phyloP scores from a whole-genome alignment of 2,797 vertebrate genomes.

The Cossypha polioptera region DNA sequence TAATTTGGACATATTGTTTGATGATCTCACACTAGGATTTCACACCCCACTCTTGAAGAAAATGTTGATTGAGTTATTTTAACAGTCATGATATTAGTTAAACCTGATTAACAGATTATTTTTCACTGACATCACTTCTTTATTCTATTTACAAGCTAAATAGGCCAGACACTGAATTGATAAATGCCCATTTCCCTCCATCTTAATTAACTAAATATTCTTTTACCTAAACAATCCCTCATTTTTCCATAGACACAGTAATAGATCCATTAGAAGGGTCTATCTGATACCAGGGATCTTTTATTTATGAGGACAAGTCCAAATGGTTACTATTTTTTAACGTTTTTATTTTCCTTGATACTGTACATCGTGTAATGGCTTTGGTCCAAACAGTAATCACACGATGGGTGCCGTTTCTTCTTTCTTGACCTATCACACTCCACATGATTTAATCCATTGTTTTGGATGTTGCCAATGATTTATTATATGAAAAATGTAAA shows the following conservation, averaged over 20 bases:
- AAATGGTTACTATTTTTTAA: conserved; percentile 46
- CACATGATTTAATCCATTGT: conserved; percentile 80
- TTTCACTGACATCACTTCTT: conserved; percentile 64
- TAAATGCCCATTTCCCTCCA: conserved; percentile 58
- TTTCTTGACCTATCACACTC: conserved; percentile 76
- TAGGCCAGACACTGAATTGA: conserved; percentile 62
- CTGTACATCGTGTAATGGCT: conserved; percentile 29
- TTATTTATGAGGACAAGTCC: conserved; percentile 49
- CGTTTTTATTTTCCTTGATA: conserved; percentile 40
- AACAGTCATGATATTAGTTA: conserved; percentile 43
- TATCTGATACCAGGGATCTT: conserved; percentile 32
- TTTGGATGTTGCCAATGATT: conserved; percentile 85
- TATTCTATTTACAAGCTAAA: conserved; percentile 63
- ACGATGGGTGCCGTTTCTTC: conserved; percentile 67
- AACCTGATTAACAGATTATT: conserved; percentile 53
- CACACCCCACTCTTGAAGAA: background rate
- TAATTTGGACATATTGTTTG: background rate
- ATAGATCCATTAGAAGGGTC: conserved; percentile 65
- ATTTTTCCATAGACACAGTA: conserved; percentile 60
- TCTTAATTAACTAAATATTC: conserved; percentile 71
- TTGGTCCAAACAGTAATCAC: conserved; percentile 49
- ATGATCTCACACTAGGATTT: background rate
- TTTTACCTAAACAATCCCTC: conserved; percentile 68
- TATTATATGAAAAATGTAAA: conserved; percentile 90
- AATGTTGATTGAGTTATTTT: conserved; percentile 34